Conservation (phyloP, 2,797 vertebrate genomes). For the Gymnopithys bicolor region DNA sequence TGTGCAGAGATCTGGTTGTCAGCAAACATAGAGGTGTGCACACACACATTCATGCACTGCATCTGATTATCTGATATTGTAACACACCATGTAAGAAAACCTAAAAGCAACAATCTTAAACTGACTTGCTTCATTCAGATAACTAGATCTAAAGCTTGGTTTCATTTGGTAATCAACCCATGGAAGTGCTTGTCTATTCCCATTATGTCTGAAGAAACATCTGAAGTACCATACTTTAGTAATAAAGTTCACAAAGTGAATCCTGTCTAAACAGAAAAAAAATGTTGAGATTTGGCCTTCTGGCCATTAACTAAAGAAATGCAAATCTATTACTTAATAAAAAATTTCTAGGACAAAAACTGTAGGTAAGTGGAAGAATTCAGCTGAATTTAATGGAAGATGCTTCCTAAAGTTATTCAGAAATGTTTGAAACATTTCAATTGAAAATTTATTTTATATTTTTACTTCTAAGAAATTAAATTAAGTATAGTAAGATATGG, state of each 20-base stretch:
- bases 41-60: neutral
- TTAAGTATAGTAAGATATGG: neutral
- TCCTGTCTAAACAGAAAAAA: neutral
- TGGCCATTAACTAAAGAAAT: neutral
- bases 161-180: neutral
- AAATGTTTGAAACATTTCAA: neutral
- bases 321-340: neutral
- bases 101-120: neutral
- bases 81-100: neutral
- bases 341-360: neutral
- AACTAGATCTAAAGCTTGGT: neutral
- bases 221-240: neutral
- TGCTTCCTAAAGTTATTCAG: neutral
- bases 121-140: neutral
- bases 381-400: neutral
- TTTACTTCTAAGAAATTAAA: conserved; percentile 1
- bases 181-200: neutral
- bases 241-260: neutral
- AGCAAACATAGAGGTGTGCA: neutral
- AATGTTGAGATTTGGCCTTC: neutral
- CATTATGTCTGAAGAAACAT: neutral
- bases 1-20: neutral
- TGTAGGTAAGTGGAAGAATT: neutral
- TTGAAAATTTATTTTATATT: neutral
- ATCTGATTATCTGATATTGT: neutral